These are phyloP conservation scores for Cheilosia vulpina DNA, from an alignment of 2,888 invertebrate genomes.

Conservation along the genomic window DNA sequence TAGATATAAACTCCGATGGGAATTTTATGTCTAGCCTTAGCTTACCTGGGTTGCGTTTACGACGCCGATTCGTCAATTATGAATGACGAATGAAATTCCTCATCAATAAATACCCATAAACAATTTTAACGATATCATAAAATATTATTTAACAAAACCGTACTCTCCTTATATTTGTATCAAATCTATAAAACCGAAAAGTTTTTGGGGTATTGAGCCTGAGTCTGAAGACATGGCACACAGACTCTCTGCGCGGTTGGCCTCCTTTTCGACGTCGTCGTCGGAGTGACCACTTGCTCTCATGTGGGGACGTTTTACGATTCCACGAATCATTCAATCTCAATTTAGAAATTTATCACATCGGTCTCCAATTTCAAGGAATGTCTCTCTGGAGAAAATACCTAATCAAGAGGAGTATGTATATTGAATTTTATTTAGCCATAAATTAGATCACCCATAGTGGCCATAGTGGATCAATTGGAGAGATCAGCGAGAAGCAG, in stretches of 20 bases:
- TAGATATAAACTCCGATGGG: constrained; percentile 45
- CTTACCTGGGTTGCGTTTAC: constrained; percentile 13
- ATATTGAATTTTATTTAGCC: constrained; percentile 51
- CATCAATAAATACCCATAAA: constrained; percentile 73
- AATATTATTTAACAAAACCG: constrained; percentile 66
- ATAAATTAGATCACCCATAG: constrained; percentile 71
- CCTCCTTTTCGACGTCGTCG: background rate
- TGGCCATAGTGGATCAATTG: constrained; percentile 36
- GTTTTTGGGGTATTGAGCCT: constrained; percentile 48
- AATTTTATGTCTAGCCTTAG: constrained; percentile 20
- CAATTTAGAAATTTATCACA: constrained; percentile 63
- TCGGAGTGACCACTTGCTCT: constrained; percentile 8
- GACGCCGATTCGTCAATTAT: constrained; percentile 66
- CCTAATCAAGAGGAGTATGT: constrained; percentile 22
- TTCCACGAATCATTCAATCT: constrained; percentile 72
- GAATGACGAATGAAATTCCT: constrained; percentile 72
- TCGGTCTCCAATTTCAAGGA: constrained; percentile 61
- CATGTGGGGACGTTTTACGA: constrained; percentile 47
- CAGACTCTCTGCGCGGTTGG: background rate
- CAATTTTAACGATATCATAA: constrained; percentile 72
- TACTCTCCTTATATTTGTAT: constrained; percentile 66
- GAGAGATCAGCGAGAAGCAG: constrained; percentile 7
- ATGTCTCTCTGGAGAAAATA: constrained; percentile 36
- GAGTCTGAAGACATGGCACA: constrained; percentile 28
- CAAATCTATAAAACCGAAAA: constrained; percentile 63